phyloP scores from a whole-genome alignment of 2,888 invertebrate species.

The Melinopterus prodromus region DNA sequence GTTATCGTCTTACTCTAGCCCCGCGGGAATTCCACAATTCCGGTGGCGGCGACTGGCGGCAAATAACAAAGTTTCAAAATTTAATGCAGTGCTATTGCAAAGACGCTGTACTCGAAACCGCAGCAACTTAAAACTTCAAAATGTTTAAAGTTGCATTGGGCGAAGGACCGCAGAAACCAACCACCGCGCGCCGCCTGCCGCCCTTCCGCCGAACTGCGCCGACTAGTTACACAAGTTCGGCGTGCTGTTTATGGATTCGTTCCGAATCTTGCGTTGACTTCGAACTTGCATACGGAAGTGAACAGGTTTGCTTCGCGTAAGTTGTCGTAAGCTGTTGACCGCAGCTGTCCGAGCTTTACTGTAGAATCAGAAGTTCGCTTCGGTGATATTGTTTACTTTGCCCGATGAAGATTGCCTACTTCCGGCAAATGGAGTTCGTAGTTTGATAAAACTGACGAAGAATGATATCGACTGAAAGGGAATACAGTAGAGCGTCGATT shows the following conservation, averaged over 20 bases:
- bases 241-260: constrained; percentile 12
- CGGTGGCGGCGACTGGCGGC: constrained; percentile 6
- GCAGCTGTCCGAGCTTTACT: neutral
- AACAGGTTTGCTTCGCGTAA: neutral
- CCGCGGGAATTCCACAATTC: neutral
- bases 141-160: constrained; percentile 21
- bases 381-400: constrained; percentile 10
- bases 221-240: constrained; percentile 21
- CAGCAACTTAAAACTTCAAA: constrained; percentile 22
- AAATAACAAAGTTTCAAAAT: constrained; percentile 23
- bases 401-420: constrained; percentile 9
- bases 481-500: no score
- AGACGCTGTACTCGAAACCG: constrained; percentile 21
- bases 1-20: neutral
- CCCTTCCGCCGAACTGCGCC: neutral
- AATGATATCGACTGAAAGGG: neutral
- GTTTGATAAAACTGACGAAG: neutral
- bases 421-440: neutral
- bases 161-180: constrained; percentile 16
- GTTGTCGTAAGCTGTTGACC: constrained; percentile 23
- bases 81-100: constrained; percentile 24
- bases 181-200: neutral
- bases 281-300: neutral
- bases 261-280: constrained; percentile 4
- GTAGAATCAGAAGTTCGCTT: constrained; percentile 16